Base-by-base conservation (phyloP, 1,140 invertebrate genomes). In the Eriosoma lanigerum region DNA sequence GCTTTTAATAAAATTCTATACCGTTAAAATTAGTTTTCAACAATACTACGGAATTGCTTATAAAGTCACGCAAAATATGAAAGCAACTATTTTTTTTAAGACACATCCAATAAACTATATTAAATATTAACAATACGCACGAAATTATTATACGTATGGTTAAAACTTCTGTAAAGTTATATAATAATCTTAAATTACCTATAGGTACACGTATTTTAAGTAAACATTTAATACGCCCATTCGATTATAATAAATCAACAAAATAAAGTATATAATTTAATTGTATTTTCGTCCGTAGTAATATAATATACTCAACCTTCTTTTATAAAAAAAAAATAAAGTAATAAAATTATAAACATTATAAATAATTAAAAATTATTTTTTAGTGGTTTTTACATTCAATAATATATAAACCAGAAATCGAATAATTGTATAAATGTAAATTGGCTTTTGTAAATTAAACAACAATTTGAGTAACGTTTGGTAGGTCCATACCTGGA, bases 11-110 rank as follows among this genome's bases (percentile, higher is more conserved):
- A 64, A 64, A 64, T 12, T 15, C 8, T 17, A 62, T 60, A 29
- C 58, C 60, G 60, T 17, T n/a, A 8, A 38, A 64, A 64, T 64
- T 64, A 64, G 19, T 64, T 64, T 38, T 19, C 1, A 62, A 64
- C 60, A 38, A 10, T 64, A 38, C 60, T n/a, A n/a, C n/a, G 8
- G 19, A 64, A n/a, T 38, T 17, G 32, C 60, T 64, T 64, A 64
- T 32, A 3, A 64, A 38, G 29, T 32, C 9, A 15, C 5, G 13
- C 26, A 29, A 26, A n/a, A 24, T 24, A 29, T 26, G 24, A 62
- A 29, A 26, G 29, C 15, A 6, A 62, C 15, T 62, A 26, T 60
- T 62, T 29, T 62, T 1, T 62, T 62, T 62, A 3, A 9, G 6
- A 29, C 21, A 6, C 6, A 15, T 26, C 58, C 19, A 62, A 62